These are phyloP conservation scores for Octomys mimax DNA, from an alignment of 2,797 vertebrate genomes.

Conservation along the genomic window DNA sequence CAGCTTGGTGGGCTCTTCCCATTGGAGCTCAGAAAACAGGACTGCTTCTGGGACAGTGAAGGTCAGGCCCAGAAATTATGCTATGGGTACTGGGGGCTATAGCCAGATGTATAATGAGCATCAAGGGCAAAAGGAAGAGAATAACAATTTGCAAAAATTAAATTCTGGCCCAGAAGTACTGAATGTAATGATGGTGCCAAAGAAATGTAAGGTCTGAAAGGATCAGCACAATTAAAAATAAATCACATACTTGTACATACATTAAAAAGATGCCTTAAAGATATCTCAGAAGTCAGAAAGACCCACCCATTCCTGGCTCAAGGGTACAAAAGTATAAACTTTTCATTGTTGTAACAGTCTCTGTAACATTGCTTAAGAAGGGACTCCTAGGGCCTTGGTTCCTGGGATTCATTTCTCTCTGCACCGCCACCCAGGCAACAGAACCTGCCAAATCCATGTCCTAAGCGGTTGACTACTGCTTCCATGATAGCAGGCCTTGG, in stretches of 20 bases:
- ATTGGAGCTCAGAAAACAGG: neutral
- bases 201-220: neutral
- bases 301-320: neutral
- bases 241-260: neutral
- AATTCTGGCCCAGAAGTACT: neutral
- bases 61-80: neutral
- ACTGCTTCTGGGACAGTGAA: neutral
- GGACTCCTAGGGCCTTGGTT: neutral
- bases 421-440: neutral
- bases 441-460: neutral
- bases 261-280: neutral
- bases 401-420: neutral
- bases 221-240: neutral
- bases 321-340: neutral
- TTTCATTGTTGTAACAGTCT: neutral
- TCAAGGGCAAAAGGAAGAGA: neutral
- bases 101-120: neutral
- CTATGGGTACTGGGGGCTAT: neutral
- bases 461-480: neutral
- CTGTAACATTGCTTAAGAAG: neutral
- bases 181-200: neutral
- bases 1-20: neutral
- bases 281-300: neutral
- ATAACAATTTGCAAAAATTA: neutral
- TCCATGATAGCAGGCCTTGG: neutral